These are phyloP conservation scores for Cotesia congregata DNA, from an alignment of 2,888 invertebrate species.

Conservation along the genomic window DNA sequence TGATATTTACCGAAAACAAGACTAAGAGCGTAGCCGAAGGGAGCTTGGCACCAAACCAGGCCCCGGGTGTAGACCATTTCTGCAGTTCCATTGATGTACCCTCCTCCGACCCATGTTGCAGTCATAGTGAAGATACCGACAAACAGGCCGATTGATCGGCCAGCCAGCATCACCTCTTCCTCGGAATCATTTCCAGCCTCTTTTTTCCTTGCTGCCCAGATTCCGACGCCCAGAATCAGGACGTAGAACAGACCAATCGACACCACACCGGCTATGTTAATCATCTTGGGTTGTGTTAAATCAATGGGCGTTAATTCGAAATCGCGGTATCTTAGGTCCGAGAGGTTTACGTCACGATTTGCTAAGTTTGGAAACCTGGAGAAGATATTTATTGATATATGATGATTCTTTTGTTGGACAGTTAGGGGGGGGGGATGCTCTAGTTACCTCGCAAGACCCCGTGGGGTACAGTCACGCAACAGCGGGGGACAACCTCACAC, in stretches of 20 bases:
- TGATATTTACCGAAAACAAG: constrained; percentile 85
- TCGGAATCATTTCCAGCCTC: constrained; percentile 89
- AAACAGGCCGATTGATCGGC: constrained; percentile 95
- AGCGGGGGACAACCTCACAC: constrained; percentile 70
- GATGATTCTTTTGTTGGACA: not conserved
- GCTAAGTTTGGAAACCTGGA: constrained; percentile 65
- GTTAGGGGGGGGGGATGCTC: not conserved
- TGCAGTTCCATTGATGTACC: constrained; percentile 99
- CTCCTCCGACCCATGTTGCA: constrained; percentile 99
- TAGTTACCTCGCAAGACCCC: constrained; percentile 66
- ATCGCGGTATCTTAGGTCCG: constrained; percentile 64
- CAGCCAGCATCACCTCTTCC: constrained; percentile 99
- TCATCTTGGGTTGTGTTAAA: constrained; percentile 76
- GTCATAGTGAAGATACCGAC: constrained; percentile 99
- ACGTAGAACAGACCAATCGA: constrained; percentile 97
- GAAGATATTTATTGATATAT: not conserved
- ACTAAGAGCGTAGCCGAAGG: constrained; percentile 97
- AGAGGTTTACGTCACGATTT: constrained; percentile 63
- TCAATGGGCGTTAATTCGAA: constrained; percentile 66
- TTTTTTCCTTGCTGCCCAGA: constrained; percentile 98
- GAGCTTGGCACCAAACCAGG: constrained; percentile 97
- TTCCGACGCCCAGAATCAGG: constrained; percentile 94
- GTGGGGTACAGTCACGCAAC: constrained; percentile 69
- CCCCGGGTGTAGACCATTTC: constrained; percentile 96
- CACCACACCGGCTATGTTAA: constrained; percentile 92